Percentiles rank a stretch among this genome's conserved stretches.
Evolutionary conservation across 2,113 vertebrate species (phyloP).

Genomic region (Ellobius talpinus): DNA sequence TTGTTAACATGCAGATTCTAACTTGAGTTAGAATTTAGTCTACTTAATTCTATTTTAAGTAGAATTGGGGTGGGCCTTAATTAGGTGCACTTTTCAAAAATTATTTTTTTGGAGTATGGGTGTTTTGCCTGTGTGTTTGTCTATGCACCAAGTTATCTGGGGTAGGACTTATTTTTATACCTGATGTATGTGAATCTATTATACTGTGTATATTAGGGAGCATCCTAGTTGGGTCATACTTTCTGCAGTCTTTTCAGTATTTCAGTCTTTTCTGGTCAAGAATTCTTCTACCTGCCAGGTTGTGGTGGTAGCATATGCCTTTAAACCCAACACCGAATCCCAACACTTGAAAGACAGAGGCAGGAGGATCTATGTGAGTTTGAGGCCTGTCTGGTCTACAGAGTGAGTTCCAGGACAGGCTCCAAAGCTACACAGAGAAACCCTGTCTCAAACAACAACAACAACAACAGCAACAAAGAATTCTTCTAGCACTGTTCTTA

Average conservation of each 20-base stretch:
- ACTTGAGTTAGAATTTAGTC: not conserved
- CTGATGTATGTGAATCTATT: not conserved
- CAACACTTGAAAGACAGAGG: too few species aligned
- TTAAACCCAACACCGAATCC: too few species aligned
- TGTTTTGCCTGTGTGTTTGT: not conserved
- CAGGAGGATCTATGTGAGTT: too few species aligned
- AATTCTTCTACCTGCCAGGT: not conserved
- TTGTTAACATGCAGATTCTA: not conserved
- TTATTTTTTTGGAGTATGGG: too few species aligned
- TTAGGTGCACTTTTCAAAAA: not conserved
- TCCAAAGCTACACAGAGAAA: too few species aligned
- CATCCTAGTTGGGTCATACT: not conserved
- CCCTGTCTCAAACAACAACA: too few species aligned
- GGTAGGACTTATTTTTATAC: not conserved
- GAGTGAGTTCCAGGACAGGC: too few species aligned
- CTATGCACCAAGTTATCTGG: not conserved
- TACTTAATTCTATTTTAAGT: not conserved
- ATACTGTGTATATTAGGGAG: not conserved
- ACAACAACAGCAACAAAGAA: not conserved
- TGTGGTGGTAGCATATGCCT: too few species aligned
- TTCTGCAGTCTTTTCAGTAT: not conserved
- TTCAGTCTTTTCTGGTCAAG: not conserved
- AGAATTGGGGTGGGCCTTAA: not conserved
- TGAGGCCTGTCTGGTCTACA: too few species aligned
- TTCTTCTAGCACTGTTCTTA: not conserved